phyloP scores from a whole-genome alignment of 37 sponge, comb jelly and placozoan genomes.

The Dysidea cf. avara region DNA sequence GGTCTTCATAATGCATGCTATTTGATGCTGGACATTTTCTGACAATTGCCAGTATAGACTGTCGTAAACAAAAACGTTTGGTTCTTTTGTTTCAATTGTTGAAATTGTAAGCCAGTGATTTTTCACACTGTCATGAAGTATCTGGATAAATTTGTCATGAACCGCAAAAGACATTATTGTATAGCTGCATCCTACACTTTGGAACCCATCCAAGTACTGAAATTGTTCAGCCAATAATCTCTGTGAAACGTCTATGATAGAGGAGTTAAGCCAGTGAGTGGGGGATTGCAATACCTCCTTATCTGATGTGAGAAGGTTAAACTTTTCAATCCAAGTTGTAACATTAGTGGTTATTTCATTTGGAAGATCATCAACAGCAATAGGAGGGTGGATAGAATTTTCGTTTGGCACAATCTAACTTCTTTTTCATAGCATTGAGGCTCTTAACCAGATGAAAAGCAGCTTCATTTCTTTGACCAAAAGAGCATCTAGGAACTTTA shows the following conservation, averaged over 20 bases:
- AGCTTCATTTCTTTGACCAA: too few relatives aligned
- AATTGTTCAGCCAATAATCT: conserved; percentile 2
- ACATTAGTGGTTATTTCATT: background rate
- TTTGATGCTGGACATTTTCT: conserved; percentile 6
- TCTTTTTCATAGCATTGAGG: too few relatives aligned
- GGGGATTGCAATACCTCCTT: background rate
- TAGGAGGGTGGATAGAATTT: too few relatives aligned
- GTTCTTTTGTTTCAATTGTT: background rate
- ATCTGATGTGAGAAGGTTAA: background rate
- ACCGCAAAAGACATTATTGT: conserved; percentile 7
- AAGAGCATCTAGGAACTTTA: too few relatives aligned
- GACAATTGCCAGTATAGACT: conserved; percentile 5
- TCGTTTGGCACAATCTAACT: too few relatives aligned
- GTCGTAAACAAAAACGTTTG: conserved; percentile 8
- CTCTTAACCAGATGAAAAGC: too few relatives aligned
- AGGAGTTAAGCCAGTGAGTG: conserved; percentile 10
- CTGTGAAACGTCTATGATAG: conserved; percentile 9
- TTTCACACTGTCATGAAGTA: background rate
- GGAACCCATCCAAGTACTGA: background rate
- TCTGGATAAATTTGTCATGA: conserved; percentile 1
- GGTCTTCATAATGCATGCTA: background rate
- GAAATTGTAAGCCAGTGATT: conserved; percentile 15
- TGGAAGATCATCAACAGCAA: too few relatives aligned
- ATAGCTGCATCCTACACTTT: conserved; percentile 3
- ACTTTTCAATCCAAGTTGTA: conserved; percentile 6